A percentile compares a stretch with the other conserved stretches of the same genome.
phyloP scores from a whole-genome alignment of 2,113 vertebrate genomes.

The Crotalus helleri region DNA sequence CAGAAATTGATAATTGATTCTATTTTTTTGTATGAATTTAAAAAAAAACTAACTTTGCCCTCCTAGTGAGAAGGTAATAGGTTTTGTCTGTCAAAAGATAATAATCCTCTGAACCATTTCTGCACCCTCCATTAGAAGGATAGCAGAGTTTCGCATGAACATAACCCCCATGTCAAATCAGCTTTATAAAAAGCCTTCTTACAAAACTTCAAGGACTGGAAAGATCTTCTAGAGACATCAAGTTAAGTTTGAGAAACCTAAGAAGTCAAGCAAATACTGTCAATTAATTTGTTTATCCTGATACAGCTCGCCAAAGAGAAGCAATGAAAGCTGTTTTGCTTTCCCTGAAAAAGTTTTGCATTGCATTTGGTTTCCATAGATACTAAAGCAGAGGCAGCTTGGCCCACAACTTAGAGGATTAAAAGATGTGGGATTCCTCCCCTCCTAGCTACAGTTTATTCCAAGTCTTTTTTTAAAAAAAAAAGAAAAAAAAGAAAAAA shows the following conservation, averaged over 20 bases:
- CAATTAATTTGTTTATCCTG: constrained; percentile 72
- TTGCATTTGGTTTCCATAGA: constrained; percentile 62
- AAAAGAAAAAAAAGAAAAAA: neutral
- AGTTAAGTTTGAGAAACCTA: constrained; percentile 69
- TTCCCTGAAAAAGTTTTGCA: constrained; percentile 63
- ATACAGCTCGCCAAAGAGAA: constrained; percentile 50
- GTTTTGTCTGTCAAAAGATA: constrained; percentile 64
- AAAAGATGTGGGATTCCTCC: constrained; percentile 18
- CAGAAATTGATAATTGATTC: constrained; percentile 62
- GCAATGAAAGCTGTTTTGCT: constrained; percentile 57
- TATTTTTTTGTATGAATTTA: constrained; percentile 38
- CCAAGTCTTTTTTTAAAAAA: neutral
- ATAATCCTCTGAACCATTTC: constrained; percentile 58
- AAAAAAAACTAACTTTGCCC: constrained; percentile 59
- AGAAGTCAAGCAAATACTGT: constrained; percentile 69
- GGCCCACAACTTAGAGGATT: constrained; percentile 14
- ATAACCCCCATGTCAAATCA: constrained; percentile 54
- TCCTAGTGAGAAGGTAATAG: constrained; percentile 61
- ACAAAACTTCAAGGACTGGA: constrained; percentile 67
- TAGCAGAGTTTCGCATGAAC: constrained; percentile 52
- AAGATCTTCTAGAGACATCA: constrained; percentile 60
- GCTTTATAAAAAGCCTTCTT: constrained; percentile 63
- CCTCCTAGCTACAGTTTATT: neutral
- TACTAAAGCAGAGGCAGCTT: constrained; percentile 49
- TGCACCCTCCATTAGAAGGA: constrained; percentile 54